Evolutionary conservation across 2,888 invertebrate genomes (phyloP), one percentile per base, ranked within the genome.

Genomic region (Micoletzkya japonica): DNA sequence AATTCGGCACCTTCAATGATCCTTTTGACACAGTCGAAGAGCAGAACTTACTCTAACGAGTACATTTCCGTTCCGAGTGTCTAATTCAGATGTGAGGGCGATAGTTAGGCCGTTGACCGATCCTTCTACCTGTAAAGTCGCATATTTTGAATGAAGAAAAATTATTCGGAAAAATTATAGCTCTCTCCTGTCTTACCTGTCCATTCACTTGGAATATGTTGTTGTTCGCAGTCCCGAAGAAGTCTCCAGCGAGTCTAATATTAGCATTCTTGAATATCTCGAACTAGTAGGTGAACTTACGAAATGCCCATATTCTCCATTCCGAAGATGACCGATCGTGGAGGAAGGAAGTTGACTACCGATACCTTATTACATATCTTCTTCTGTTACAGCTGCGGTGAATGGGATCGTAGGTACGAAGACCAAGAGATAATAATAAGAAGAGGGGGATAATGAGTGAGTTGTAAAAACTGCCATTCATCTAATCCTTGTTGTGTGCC

Each of bases 331-430:
- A 82, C 73, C 44, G 72, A 78, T 2, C 76, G 63, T n/a, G 82
- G 82, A 1, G 82, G 77, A n/a, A 76, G 74, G 71, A 84, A 84
- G 71, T 79, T 76, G 68, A 84, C 76, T 17, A 78, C 76, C 0
- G 84, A 82, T 24, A 76, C 67, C 75, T 78, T 60, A 60, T 69
- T 34, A n/a, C 2, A 30, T 36, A 4, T 7, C 0, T 2, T 37
- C 20, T 24, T 44, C n/a, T n/a, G n/a, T n/a, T n/a, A n/a, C n/a
- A n/a, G n/a, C n/a, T n/a, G n/a, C n/a, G n/a, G n/a, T n/a, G n/a
- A n/a, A n/a, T n/a, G n/a, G n/a, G n/a, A n/a, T n/a, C n/a, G n/a
- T n/a, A n/a, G n/a, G n/a, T n/a, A n/a, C n/a, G n/a, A n/a, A n/a
- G n/a, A n/a, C n/a, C n/a, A n/a, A n/a, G n/a, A 14, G 44, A 44